Base-by-base conservation (phyloP, 2,113 vertebrate genomes). In the Lipophrys pholis region DNA sequence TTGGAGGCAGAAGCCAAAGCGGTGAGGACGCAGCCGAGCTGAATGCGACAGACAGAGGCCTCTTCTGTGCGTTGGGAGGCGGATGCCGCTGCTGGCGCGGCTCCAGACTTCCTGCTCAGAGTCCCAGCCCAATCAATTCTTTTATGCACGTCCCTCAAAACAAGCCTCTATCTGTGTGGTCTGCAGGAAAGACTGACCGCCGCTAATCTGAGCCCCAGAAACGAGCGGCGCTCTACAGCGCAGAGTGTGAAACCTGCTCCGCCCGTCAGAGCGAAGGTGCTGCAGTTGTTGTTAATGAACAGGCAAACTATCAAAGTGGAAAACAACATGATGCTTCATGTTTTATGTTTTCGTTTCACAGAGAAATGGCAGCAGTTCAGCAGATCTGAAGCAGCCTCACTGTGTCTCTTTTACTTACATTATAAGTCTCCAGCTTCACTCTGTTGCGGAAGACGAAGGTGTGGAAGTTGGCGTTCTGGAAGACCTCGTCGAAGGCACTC, bases 371-470 rank as follows among this genome's bases (percentile, higher is more conserved):
- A n/a, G n/a, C n/a, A n/a, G n/a, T n/a, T n/a, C 10, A 16, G n/a
- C 10, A 38, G 36, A 12, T 12, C 15, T 39, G 45, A 60, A 10
- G 40, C 5, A 1, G 30, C 45, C 17, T 11, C 1, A 3, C 57
- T n/a, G 15, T 39, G 36, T 9, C 11, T 14, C 7, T 39, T 77
- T 40, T 65, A 95, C 98, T 97, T 86, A 99, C 98, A 0, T 99
- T 99, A 87, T 97, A 99, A 0, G 95, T 99, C 89, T 99, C 97
- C 51, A 97, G 87, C 80, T 99, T 99, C 69, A 98, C 95, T 81
- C 98, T 85, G 92, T 95, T 95, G 62, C 88, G 95, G 93, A 99
- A 99, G 35, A 94, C 90, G 0, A 95, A 98, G 0, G 96, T 95
- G 65, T 93, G 94, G 89, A 99, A 99, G 91, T 95, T 97, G 86